Base-by-base conservation (phyloP, 2,797 vertebrate genomes). In the Molossus molossus region DNA sequence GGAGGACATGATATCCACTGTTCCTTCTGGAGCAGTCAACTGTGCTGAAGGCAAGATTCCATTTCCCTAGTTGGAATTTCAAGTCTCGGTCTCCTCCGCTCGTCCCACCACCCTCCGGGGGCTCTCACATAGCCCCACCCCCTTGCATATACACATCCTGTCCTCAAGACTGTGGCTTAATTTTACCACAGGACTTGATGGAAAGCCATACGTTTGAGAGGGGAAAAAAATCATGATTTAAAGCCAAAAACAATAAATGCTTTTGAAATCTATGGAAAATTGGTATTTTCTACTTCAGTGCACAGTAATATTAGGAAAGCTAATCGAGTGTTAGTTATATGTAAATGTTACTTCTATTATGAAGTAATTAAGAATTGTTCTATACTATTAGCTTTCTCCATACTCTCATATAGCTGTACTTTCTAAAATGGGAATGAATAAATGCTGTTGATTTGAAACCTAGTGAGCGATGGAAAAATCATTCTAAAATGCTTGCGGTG, bases 261-360 rank as follows among this genome's bases (percentile, higher is more conserved):
- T 77, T 93, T 77, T 57, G 13, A 87, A 95, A 91, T 88, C 13
- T 94, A 55, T 58, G 25, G 45, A 77, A 89, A 87, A 73, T 93
- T 87, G 82, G 29, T 69, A 85, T 81, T 90, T 96, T 96, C 93
- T 92, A n/a, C 90, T n/a, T 96, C 81, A n/a, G 3, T 84, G 65
- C 79, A 82, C 64, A 60, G 7, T 76, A 14, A 15, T 86, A 37
- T 90, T 72, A 69, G 53, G 83, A 94, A 91, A 90, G 64, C 45
- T 70, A 93, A 94, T 86, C 3, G 6, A 83, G 57, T 84, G 21
- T 90, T 62, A 80, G 23, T 87, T 82, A 18, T 14, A 65, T 65
- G 14, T 62, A 65, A 80, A 50, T 91, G 88, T 92, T 37, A 21
- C 33, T 95, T 58, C n/a, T 58, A 58, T 87, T 94, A 69, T 65